Evolutionary conservation across 2,113 vertebrate genomes (phyloP).

Genomic region (Cyprinodon variegatus): DNA sequence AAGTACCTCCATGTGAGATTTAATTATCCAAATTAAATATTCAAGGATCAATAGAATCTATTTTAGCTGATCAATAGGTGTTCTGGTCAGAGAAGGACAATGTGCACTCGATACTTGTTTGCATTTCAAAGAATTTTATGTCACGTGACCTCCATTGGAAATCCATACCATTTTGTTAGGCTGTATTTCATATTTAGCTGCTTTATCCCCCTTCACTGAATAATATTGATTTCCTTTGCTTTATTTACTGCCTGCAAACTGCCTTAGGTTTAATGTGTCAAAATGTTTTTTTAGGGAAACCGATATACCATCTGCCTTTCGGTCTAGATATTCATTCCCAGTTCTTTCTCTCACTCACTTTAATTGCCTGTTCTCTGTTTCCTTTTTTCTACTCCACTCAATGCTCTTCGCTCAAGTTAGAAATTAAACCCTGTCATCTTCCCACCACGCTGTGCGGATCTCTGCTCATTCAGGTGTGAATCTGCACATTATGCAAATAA

Average conservation of each 20-base stretch:
- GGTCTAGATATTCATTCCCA: conserved; percentile 42
- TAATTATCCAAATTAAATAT: conserved; percentile 86
- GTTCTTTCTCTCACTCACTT: conserved; percentile 21
- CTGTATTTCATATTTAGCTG: conserved; percentile 84
- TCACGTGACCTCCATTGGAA: conserved; percentile 82
- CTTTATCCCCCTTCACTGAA: conserved; percentile 81
- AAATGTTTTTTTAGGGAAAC: conserved; percentile 78
- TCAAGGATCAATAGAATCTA: conserved; percentile 86
- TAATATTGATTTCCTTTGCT: conserved; percentile 80
- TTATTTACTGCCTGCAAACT: conserved; percentile 84
- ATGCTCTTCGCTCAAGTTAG: conserved; percentile 61
- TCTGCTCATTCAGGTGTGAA: conserved; percentile 70
- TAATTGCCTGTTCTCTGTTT: conserved; percentile 59
- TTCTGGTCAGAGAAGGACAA: conserved; percentile 78
- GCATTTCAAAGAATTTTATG: conserved; percentile 83
- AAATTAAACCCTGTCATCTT: conserved; percentile 78
- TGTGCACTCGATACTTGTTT: conserved; percentile 85
- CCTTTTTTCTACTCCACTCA: conserved; percentile 43
- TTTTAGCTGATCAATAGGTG: conserved; percentile 83
- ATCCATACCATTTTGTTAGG: conserved; percentile 85
- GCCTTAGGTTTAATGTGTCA: conserved; percentile 82
- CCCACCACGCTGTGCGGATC: conserved; percentile 65
- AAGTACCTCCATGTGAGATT: conserved; percentile 78
- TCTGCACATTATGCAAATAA: conserved; percentile 79
- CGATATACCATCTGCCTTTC: conserved; percentile 64